Evolutionary conservation across 1,140 invertebrate genomes (phyloP).

Genomic region (Idris sp.): DNA sequence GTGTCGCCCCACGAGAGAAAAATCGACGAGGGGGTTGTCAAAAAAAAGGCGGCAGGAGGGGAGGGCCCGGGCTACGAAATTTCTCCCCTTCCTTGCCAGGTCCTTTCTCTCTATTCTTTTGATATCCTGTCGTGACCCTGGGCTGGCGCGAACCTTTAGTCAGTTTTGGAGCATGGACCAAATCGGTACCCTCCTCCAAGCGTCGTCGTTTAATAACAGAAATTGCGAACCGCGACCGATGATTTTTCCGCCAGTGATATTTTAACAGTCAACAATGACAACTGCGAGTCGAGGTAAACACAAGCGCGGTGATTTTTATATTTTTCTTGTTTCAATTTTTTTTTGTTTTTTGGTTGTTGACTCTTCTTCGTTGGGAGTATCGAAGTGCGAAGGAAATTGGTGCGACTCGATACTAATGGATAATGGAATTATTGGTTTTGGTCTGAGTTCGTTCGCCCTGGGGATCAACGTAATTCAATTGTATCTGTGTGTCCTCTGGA

Average conservation of each 20-base stretch:
- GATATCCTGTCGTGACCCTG: constrained; percentile 71
- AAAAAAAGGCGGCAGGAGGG: constrained; percentile 29
- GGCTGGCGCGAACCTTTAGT: constrained; percentile 70
- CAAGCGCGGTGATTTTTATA: not conserved
- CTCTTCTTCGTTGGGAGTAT: too few relatives aligned
- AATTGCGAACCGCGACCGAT: constrained; percentile 16
- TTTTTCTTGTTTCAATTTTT: constrained; percentile 7
- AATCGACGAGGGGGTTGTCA: constrained; percentile 59
- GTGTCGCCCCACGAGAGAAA: constrained; percentile 60
- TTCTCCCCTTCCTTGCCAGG: constrained; percentile 69
- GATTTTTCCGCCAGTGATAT: constrained; percentile 14
- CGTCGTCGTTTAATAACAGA: constrained; percentile 33
- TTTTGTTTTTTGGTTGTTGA: too few relatives aligned
- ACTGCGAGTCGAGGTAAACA: constrained; percentile 42
- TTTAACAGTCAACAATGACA: constrained; percentile 29
- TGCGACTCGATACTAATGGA: constrained; percentile 78
- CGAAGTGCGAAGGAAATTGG: constrained; percentile 72
- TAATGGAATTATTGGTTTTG: constrained; percentile 79
- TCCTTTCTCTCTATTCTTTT: constrained; percentile 78
- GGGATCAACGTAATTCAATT: constrained; percentile 79
- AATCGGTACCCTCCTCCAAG: constrained; percentile 64
- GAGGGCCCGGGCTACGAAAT: constrained; percentile 65
- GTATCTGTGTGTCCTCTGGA: constrained; percentile 78
- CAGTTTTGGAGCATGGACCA: constrained; percentile 76
- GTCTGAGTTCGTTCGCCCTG: constrained; percentile 69